Conservation (phyloP, 2,113 vertebrate species). For the Nesoenas mayeri region DNA sequence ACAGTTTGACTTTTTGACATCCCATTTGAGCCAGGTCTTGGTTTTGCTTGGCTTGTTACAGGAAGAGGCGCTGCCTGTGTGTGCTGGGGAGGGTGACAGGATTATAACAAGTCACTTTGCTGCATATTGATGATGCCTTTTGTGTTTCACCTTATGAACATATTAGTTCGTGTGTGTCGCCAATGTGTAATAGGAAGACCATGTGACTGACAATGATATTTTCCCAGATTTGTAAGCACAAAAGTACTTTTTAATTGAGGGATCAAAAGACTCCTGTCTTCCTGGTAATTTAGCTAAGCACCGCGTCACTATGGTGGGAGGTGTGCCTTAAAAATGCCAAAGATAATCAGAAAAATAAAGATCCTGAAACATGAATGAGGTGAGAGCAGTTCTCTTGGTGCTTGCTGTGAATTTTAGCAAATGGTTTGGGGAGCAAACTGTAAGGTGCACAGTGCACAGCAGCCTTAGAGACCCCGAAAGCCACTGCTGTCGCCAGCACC, state of each 20-base stretch:
- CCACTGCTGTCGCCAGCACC: background rate
- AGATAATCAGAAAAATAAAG: background rate
- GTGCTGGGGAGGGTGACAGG: background rate
- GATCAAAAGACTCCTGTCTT: background rate
- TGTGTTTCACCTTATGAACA: background rate
- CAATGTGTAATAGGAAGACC: background rate
- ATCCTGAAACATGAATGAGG: background rate
- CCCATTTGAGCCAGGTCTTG: slow-evolving; percentile 48
- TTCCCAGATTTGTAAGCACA: background rate
- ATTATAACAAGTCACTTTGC: background rate
- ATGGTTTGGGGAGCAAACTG: background rate
- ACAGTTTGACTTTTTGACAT: slow-evolving; percentile 32
- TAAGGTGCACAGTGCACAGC: background rate
- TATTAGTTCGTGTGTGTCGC: background rate
- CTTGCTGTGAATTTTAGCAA: background rate
- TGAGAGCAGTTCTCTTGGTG: background rate
- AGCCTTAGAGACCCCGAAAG: background rate
- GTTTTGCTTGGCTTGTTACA: slow-evolving; percentile 34
- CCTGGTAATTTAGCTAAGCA: background rate
- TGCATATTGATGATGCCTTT: background rate
- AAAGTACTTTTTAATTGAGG: background rate
- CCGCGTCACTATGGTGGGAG: background rate
- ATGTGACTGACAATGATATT: background rate
- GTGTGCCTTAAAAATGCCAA: background rate
- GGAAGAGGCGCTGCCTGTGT: slow-evolving; percentile 42